Evolutionary conservation across 2,888 invertebrate species (phyloP).

Genomic region (Lasioglossum villosulum): DNA sequence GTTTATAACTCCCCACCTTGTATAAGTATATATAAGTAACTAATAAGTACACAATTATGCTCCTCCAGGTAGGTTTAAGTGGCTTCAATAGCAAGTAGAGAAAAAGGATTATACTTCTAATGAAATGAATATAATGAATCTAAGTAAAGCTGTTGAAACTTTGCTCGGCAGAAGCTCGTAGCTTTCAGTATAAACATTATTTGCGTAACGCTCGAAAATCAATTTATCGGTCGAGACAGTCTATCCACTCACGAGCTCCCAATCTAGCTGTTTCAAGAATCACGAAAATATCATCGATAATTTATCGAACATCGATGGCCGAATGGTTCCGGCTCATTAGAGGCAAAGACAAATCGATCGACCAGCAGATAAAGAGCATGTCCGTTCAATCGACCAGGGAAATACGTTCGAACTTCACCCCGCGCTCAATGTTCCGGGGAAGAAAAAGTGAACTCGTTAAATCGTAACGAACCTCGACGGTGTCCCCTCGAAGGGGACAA

Average conservation of each 20-base stretch:
- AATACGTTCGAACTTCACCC: conserved; percentile 29
- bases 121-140: neutral
- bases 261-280: neutral
- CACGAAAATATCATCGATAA: conserved; percentile 6
- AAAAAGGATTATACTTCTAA: neutral
- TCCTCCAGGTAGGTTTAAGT: neutral
- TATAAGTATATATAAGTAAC: no score
- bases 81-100: neutral
- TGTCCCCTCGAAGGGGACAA: conserved; percentile 7
- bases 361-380: conserved; percentile 17
- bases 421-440: conserved; percentile 19
- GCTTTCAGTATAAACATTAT: neutral
- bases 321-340: conserved; percentile 11
- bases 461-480: conserved; percentile 21
- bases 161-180: neutral
- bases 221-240: neutral
- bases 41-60: no score
- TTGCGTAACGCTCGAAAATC: neutral
- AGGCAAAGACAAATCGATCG: conserved; percentile 23
- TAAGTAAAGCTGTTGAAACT: neutral
- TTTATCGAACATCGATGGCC: conserved; percentile 16
- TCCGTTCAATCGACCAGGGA: conserved; percentile 23
- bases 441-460: conserved; percentile 33
- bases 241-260: neutral
- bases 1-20: no score